A percentile compares a stretch with the other conserved stretches of the same genome.
phyloP scores from a whole-genome alignment of 2,888 invertebrate genomes.

The Nemapogon koenigi region DNA sequence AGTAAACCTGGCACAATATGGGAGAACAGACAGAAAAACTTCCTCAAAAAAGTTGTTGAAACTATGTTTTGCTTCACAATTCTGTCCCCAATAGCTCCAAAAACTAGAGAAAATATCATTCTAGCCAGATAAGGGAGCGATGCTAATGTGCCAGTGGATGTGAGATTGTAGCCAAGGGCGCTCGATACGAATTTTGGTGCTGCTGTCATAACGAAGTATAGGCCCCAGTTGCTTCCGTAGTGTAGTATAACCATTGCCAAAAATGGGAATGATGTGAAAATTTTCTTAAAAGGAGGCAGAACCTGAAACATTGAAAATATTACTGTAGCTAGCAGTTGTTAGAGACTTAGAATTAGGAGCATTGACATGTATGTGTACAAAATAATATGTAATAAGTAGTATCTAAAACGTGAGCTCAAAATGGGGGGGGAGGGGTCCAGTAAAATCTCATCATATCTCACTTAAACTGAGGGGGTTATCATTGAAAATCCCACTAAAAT shows the following conservation, averaged over 20 bases:
- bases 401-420: no score
- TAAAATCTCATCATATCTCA: no score
- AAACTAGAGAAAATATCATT: conserved; percentile 72
- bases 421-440: no score
- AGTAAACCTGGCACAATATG: conserved; percentile 60
- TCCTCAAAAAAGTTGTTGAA: conserved; percentile 64
- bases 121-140: conserved; percentile 75
- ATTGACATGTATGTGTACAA: no score
- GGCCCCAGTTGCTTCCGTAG: conserved; percentile 78
- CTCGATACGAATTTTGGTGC: conserved; percentile 79
- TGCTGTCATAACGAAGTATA: conserved; percentile 77
- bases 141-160: conserved; percentile 73
- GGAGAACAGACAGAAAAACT: conserved; percentile 70
- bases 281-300: conserved; percentile 69
- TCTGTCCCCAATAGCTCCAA: conserved; percentile 74
- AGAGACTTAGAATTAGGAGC: no score
- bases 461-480: no score
- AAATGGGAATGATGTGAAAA: conserved; percentile 73
- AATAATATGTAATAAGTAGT: no score
- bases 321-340: conserved; percentile 2
- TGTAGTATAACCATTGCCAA: conserved; percentile 71
- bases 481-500: no score
- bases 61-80: conserved; percentile 56
- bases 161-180: conserved; percentile 73
- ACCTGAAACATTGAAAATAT: conserved; percentile 38